phyloP scores from a whole-genome alignment of 1,140 invertebrate species.

The Cydia splendana region DNA sequence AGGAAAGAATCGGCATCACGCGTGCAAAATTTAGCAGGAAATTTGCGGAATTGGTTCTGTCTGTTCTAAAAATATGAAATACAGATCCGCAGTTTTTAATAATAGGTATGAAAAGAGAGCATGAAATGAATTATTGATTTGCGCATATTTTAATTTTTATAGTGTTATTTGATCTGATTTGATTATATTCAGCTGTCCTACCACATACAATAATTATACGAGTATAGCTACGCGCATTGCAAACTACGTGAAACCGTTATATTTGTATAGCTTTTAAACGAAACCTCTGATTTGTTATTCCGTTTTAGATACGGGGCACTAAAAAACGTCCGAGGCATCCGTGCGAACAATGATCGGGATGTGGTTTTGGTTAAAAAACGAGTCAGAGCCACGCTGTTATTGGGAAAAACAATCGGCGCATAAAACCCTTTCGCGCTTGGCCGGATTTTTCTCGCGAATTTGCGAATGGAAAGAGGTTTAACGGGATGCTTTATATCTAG shows the following conservation, averaged over 20 bases:
- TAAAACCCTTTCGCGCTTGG: slow-evolving; percentile 31
- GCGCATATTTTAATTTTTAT: too few species aligned
- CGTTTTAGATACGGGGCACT: neutral
- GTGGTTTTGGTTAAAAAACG: slow-evolving; percentile 20
- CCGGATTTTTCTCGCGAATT: slow-evolving; percentile 1
- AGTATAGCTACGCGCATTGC: neutral
- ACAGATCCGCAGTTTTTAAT: too few species aligned
- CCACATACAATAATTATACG: too few species aligned
- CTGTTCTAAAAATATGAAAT: neutral
- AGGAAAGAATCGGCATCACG: too few species aligned
- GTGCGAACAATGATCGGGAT: slow-evolving; percentile 16
- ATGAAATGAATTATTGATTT: too few species aligned
- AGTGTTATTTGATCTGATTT: too few species aligned
- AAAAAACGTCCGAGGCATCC: neutral
- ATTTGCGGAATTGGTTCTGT: neutral
- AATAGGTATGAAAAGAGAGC: too few species aligned
- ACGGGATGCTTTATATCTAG: neutral
- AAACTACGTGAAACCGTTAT: neutral
- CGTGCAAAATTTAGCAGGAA: neutral
- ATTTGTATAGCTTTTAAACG: neutral
- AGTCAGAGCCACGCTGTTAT: slow-evolving; percentile 11
- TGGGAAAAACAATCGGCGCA: slow-evolving; percentile 30
- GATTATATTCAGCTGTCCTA: too few species aligned
- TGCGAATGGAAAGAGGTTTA: neutral
- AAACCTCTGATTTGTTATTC: slow-evolving; percentile 6